Evolutionary conservation across 2,888 invertebrate species (phyloP).

Genomic region (Drosophila differens): DNA sequence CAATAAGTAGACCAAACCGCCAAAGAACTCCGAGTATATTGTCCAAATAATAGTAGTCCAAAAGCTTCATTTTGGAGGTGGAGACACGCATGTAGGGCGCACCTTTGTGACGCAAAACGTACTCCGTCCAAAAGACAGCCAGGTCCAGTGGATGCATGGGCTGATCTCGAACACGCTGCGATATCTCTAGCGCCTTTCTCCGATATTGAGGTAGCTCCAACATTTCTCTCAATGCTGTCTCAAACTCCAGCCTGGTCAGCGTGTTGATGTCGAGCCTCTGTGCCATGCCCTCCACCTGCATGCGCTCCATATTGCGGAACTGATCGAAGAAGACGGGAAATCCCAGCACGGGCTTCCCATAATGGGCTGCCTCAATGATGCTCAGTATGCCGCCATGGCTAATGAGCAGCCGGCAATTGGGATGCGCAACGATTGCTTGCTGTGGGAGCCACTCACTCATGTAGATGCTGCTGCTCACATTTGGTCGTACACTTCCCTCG

Average conservation of each 20-base stretch:
- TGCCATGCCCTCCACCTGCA: slow-evolving; percentile 71
- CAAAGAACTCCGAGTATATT: slow-evolving; percentile 57
- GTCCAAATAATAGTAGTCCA: slow-evolving; percentile 78
- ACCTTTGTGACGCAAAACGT: slow-evolving; percentile 81
- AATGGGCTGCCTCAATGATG: slow-evolving; percentile 85
- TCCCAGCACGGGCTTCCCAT: slow-evolving; percentile 85
- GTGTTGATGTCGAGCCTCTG: slow-evolving; percentile 76
- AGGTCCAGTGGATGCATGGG: slow-evolving; percentile 76
- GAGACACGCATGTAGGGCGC: slow-evolving; percentile 80
- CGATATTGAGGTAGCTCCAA: slow-evolving; percentile 57
- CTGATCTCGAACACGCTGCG: slow-evolving; percentile 78
- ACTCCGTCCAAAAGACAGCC: slow-evolving; percentile 83
- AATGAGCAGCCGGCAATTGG: slow-evolving; percentile 85
- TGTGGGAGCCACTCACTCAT: slow-evolving; percentile 84
- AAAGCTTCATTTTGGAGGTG: slow-evolving; percentile 72
- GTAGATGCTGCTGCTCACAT: slow-evolving; percentile 67
- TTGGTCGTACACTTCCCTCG: slow-evolving; percentile 72
- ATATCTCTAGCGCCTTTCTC: slow-evolving; percentile 48
- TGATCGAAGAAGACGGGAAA: slow-evolving; percentile 86
- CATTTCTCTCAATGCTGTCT: slow-evolving; percentile 55
- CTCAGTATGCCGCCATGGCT: slow-evolving; percentile 86
- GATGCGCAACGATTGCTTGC: slow-evolving; percentile 85
- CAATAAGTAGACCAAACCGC: slow-evolving; percentile 24
- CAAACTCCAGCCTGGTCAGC: slow-evolving; percentile 78
- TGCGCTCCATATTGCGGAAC: slow-evolving; percentile 85